Evolutionary conservation across 2,113 vertebrate species (phyloP), one percentile per base, ranked within the genome.

Genomic region (Polypterus senegalus): DNA sequence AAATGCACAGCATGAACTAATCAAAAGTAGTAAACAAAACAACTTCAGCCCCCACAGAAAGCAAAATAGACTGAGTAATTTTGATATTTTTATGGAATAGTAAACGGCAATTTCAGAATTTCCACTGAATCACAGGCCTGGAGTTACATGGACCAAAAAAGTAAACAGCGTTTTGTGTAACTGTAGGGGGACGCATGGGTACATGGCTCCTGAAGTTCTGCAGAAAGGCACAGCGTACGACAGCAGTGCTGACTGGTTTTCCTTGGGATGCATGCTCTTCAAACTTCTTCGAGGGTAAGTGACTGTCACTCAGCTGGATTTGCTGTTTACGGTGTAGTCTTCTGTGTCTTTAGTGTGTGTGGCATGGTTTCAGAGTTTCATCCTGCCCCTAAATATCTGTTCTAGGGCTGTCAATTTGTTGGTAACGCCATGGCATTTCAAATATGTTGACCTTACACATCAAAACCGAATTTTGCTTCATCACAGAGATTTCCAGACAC

Each of bases 241-340:
- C 79, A 97, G 96, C 91, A 99, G 95, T 0, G 95, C 96, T 0
- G 96, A 99, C 80, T 99, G 96, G 96, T 99, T 99, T 86, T 99
- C 96, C 3, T 74, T 99, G 67, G 96, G 95, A 63, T 99, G 96
- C 75, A 97, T 99, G 95, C 89, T 98, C 46, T 99, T 99, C 88
- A 99, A 99, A 58, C 92, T 99, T 1, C 89, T 99, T 10, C 76
- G 95, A 75, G 96, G 96, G 96, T 99, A 83, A 93, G 80, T 65
- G 54, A 61, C 8, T 27, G 6, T 48, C 44, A 3, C 27, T 49
- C 7, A 1, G 47, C 9, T 49, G 5, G 27, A 27, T 27, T 27
- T 27, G 27, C 27, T 27, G 27, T 27, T 27, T 27, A 27, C 27
- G 27, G 27, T 27, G 27, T 27, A 27, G 51, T 53, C 47, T 8